A percentile compares a stretch with the other conserved stretches of the same genome.
These are phyloP conservation scores for Aphodius sticticus DNA, from an alignment of 2,888 invertebrate genomes.

Conservation along the genomic window DNA sequence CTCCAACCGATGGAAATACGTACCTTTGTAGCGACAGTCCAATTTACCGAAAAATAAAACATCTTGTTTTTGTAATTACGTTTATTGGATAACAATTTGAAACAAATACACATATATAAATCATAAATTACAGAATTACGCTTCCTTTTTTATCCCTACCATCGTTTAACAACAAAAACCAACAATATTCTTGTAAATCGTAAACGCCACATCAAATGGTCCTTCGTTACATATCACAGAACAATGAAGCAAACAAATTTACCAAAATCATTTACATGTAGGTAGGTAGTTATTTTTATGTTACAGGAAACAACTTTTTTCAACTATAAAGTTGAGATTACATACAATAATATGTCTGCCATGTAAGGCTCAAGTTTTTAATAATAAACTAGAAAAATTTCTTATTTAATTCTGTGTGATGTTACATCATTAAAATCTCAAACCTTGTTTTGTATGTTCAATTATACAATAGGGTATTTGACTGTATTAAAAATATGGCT, in stretches of 20 bases:
- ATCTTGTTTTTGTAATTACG: neutral
- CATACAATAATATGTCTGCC: too few species aligned
- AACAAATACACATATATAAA: neutral
- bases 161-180: neutral
- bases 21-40: constrained; percentile 62
- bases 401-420: too few species aligned
- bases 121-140: neutral
- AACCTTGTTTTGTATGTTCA: too few species aligned
- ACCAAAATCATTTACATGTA: neutral
- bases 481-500: too few species aligned
- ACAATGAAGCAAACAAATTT: neutral
- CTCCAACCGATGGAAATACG: constrained; percentile 65
- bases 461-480: too few species aligned
- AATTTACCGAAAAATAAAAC: constrained; percentile 6
- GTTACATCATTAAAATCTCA: too few species aligned
- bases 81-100: neutral
- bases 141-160: neutral
- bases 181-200: neutral
- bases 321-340: neutral
- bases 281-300: neutral
- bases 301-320: neutral
- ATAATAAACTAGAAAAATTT: too few species aligned
- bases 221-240: neutral
- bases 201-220: neutral
- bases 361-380: too few species aligned